These are phyloP conservation scores for Antheraea yamamai DNA, from an alignment of 2,888 invertebrate genomes.

Conservation along the genomic window DNA sequence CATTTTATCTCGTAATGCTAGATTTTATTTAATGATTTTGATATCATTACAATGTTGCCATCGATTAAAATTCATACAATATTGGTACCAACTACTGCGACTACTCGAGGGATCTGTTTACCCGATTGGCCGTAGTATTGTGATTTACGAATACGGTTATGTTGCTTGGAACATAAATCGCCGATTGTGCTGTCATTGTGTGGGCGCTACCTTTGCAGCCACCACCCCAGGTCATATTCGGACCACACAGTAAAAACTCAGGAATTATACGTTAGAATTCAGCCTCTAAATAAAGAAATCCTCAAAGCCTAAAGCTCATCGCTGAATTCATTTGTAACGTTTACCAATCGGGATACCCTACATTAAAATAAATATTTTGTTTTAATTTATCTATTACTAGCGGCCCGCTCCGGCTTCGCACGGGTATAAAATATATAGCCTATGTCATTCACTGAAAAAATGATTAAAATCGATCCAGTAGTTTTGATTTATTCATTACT, in stretches of 20 bases:
- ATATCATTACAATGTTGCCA: neutral
- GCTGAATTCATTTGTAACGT: neutral
- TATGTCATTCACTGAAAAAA: too few species aligned
- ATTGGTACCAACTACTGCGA: constrained; percentile 26
- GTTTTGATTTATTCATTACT: too few species aligned
- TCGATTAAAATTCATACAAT: neutral
- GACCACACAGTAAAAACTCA: neutral
- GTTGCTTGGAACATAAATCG: constrained; percentile 61
- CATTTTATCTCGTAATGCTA: neutral
- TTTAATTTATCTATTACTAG: too few species aligned
- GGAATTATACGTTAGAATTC: neutral
- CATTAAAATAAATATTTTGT: neutral
- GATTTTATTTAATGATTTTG: neutral
- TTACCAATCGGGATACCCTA: neutral
- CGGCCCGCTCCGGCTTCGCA: too few species aligned
- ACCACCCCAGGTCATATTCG: constrained; percentile 35
- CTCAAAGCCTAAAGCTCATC: neutral
- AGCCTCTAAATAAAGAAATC: neutral
- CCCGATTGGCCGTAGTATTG: constrained; percentile 32
- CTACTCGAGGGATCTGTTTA: constrained; percentile 42
- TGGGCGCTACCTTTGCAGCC: constrained; percentile 45
- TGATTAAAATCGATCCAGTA: too few species aligned
- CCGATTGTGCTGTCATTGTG: constrained; percentile 68
- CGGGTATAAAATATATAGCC: too few species aligned
- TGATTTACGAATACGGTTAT: constrained; percentile 52